Evolutionary conservation across 2,797 vertebrate species (phyloP).

Genomic region (Heliangelus exortis): DNA sequence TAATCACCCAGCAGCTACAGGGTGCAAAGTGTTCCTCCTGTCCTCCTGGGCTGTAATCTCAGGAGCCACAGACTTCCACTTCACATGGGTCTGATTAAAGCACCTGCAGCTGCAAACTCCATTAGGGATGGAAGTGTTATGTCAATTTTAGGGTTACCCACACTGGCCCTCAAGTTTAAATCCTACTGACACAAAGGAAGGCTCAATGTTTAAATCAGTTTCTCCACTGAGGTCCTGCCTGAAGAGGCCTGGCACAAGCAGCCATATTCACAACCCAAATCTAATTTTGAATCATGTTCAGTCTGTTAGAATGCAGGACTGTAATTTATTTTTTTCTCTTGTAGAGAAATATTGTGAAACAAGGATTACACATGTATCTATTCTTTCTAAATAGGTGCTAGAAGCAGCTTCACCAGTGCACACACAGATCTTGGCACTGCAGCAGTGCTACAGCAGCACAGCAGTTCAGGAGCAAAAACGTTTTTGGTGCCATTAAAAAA

Average conservation of each 20-base stretch:
- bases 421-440: neutral
- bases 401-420: neutral
- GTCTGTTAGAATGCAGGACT: neutral
- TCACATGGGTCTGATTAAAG: neutral
- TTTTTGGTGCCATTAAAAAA: neutral
- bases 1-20: neutral
- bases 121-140: neutral
- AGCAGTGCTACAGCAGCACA: neutral
- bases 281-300: neutral
- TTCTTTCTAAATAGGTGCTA: neutral
- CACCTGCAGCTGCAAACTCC: neutral
- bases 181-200: neutral
- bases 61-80: neutral
- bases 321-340: neutral
- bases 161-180: neutral
- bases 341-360: neutral
- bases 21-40: neutral
- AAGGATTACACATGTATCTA: neutral
- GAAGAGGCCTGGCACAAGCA: neutral
- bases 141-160: neutral
- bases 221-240: neutral
- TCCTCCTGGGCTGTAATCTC: neutral
- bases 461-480: neutral
- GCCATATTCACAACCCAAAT: neutral
- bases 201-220: neutral